Base-by-base conservation (phyloP, 2,113 vertebrate species). In the Hemiprocne comata region DNA sequence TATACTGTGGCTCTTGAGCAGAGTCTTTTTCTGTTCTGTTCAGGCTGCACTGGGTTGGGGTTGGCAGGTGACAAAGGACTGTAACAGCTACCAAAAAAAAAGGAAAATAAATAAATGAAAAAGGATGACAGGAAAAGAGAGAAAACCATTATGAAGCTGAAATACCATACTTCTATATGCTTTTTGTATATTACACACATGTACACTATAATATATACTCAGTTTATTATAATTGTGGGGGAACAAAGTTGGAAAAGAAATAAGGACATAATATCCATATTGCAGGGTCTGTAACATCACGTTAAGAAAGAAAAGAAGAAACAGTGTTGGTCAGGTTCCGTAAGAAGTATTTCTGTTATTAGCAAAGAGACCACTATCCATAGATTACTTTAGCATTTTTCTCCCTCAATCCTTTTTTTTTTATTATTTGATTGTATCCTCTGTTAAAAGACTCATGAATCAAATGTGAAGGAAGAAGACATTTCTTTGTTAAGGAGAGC, bases 31-130 rank as follows among this genome's bases (percentile, higher is more conserved):
- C 81, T 66, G 24, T 81, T 55, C 33, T 70, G 20, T 53, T 81
- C 26, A 34, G 13, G 16, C 2, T 48, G 26, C 40, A 6, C 11
- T 26, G 36, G 3, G 9, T 7, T 13, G 9, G 21, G 1, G 3
- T 16, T 69, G 33, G 8, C 17, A 72, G 87, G 19, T 48, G 7
- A 55, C 19, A 62, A 65, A 61, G 16, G 17, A 34, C n/a, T 29
- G 10, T 29, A 74, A 57, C 4, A 77, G 7, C 25, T 69, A 65
- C 34, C 36, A 79, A 28, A 60, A 76, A n/a, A 2, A 4, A 8
- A 70, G 10, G 76, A 40, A 14, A 70, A 80, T 42, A 42, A 13
- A 42, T 42, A 42, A 23, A 2, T 46, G 14, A 48, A 10, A 51
- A 87, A 57, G 5, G 8, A 10, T 31, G 2, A 10, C 34, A 90